Conservation (phyloP, 2,888 invertebrate species). For the Muscina levida region DNA sequence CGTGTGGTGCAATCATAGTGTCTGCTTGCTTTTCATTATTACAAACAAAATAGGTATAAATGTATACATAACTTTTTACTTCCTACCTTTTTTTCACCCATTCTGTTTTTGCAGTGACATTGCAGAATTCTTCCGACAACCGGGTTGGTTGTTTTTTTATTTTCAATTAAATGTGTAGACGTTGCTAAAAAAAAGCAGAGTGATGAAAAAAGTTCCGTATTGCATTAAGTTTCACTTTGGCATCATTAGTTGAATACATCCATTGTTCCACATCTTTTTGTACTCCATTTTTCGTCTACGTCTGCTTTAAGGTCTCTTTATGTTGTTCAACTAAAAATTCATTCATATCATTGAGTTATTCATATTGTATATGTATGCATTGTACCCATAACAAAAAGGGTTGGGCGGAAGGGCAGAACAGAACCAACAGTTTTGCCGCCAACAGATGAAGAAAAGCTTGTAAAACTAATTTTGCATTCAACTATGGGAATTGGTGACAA, state of each 20-base stretch:
- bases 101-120: constrained; percentile 7
- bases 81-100: not conserved
- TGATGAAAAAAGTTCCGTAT: too few relatives aligned
- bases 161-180: not conserved
- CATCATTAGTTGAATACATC: constrained; percentile 55
- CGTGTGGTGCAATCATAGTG: too few relatives aligned
- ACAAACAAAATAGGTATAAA: too few relatives aligned
- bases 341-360: constrained; percentile 51
- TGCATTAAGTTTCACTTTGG: constrained; percentile 61
- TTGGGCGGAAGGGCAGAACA: too few relatives aligned
- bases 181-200: not conserved
- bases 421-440: too few relatives aligned
- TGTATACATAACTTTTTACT: not conserved
- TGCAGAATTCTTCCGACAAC: not conserved
- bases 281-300: not conserved
- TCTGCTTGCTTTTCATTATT: too few relatives aligned
- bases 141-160: constrained; percentile 4
- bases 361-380: not conserved
- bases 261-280: constrained; percentile 23
- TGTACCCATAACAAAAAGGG: too few relatives aligned
- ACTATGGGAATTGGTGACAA: too few relatives aligned
- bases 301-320: constrained; percentile 9
- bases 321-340: constrained; percentile 29
- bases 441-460: too few relatives aligned
- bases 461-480: too few relatives aligned